Conservation (phyloP, 2,113 vertebrate genomes). For the Podarcis cretensis region DNA sequence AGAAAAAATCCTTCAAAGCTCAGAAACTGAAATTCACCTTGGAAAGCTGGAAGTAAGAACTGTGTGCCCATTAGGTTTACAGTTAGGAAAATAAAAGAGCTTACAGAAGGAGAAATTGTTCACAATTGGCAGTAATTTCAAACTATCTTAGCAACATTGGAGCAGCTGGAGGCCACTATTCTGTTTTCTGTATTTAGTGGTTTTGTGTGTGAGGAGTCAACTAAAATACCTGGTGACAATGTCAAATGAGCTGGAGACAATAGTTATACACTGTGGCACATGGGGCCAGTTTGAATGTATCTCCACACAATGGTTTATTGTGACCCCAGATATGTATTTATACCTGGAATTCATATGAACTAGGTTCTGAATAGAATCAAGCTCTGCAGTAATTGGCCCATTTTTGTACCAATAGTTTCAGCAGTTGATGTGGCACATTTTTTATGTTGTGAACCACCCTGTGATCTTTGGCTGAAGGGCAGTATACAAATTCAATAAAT, state of each 20-base stretch:
- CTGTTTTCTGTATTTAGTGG: neutral
- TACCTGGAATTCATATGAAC: neutral
- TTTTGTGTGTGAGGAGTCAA: neutral
- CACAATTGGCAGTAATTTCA: conserved; percentile 43
- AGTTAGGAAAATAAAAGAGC: neutral
- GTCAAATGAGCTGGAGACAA: neutral
- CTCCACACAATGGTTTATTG: neutral
- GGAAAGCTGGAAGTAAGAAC: neutral
- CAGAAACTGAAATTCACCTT: conserved; percentile 28
- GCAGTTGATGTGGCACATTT: neutral
- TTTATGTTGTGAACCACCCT: too few relatives aligned
- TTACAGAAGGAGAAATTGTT: conserved; percentile 18
- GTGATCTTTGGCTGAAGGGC: too few relatives aligned
- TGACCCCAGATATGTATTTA: neutral
- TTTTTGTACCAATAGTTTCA: neutral
- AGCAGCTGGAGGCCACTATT: conserved; percentile 7
- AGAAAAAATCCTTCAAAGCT: conserved; percentile 1
- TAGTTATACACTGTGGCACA: neutral
- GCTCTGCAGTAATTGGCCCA: neutral
- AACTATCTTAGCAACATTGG: conserved; percentile 13
- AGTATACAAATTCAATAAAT: too few relatives aligned
- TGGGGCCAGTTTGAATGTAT: neutral
- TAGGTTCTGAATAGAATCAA: neutral
- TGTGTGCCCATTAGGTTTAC: conserved; percentile 1
- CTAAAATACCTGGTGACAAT: conserved; percentile 7